These are phyloP conservation scores for Habroteleia sp. DNA, from an alignment of 2,888 invertebrate genomes.

Conservation along the genomic window DNA sequence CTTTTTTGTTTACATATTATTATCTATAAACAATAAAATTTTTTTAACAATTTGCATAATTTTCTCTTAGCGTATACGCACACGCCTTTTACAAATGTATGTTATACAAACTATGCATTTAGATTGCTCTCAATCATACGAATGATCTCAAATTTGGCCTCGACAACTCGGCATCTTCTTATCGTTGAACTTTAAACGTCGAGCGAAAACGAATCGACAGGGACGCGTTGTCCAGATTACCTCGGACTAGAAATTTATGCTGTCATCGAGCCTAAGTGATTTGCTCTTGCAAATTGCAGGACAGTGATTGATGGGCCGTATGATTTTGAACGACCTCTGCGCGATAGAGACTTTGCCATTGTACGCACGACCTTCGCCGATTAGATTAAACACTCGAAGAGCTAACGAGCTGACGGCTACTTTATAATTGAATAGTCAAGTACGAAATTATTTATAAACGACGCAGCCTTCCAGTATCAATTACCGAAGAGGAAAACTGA, in stretches of 20 bases:
- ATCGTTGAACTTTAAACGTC: slow-evolving; percentile 1
- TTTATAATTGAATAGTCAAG: slow-evolving; percentile 44
- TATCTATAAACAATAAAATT: no score
- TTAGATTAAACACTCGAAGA: slow-evolving; percentile 45
- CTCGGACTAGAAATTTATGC: slow-evolving; percentile 41
- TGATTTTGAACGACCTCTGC: slow-evolving; percentile 66
- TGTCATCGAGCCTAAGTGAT: slow-evolving; percentile 54
- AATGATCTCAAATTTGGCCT: no score
- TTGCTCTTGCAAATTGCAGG: slow-evolving; percentile 51
- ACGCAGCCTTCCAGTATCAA: slow-evolving; percentile 28
- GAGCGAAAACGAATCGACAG: slow-evolving; percentile 5
- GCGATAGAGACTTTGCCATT: slow-evolving; percentile 42
- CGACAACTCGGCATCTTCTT: background rate
- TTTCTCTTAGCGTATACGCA: no score
- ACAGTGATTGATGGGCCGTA: slow-evolving; percentile 67
- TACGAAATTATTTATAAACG: slow-evolving; percentile 41
- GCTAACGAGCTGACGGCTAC: slow-evolving; percentile 27
- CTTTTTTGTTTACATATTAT: no score
- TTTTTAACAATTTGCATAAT: no score
- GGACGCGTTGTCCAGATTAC: slow-evolving; percentile 26
- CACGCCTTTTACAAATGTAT: no score
- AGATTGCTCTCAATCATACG: no score
- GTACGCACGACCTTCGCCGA: slow-evolving; percentile 49
- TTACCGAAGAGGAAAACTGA: slow-evolving; percentile 5
- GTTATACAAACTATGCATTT: no score